A percentile compares a stretch with the other conserved stretches of the same genome.
phyloP scores from a whole-genome alignment of 2,888 invertebrate genomes.

The Pogonocherus hispidulus region DNA sequence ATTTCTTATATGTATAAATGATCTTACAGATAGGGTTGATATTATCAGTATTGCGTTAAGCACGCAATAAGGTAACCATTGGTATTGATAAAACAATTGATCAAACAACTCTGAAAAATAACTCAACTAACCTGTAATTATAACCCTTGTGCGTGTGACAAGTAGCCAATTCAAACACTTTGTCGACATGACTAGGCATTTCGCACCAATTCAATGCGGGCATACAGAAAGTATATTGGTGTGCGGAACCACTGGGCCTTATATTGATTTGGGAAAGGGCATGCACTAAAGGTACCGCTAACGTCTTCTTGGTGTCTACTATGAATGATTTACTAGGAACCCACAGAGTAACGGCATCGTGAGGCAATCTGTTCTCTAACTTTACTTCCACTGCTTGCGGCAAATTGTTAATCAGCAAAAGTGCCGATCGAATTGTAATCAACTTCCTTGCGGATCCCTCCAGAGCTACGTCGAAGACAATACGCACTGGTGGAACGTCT shows the following conservation, averaged over 20 bases:
- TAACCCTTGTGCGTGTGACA: conserved; percentile 68
- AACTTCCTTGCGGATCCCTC: conserved; percentile 96
- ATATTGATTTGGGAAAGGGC: conserved; percentile 82
- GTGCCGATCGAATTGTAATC: conserved; percentile 91
- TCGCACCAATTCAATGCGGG: conserved; percentile 75
- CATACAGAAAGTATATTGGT: conserved; percentile 72
- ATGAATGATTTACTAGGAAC: conserved; percentile 64
- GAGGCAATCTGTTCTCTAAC: conserved; percentile 74
- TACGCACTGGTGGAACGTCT: conserved; percentile 75
- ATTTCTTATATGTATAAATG: too few relatives aligned
- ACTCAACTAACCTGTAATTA: conserved; percentile 66
- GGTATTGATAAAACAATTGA: too few relatives aligned
- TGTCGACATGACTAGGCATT: conserved; percentile 69
- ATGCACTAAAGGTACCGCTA: conserved; percentile 84
- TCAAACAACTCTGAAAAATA: too few relatives aligned
- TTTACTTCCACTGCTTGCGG: conserved; percentile 81
- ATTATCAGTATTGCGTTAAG: too few relatives aligned
- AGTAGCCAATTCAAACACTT: conserved; percentile 65
- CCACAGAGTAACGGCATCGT: conserved; percentile 63
- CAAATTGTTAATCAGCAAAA: conserved; percentile 84
- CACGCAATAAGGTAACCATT: too few relatives aligned
- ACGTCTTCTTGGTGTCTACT: conserved; percentile 72
- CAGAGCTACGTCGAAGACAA: conserved; percentile 92
- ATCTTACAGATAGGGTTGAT: too few relatives aligned
- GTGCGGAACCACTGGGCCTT: conserved; percentile 75